Conservation (phyloP, 2,797 vertebrate genomes). For the Potorous gilbertii region DNA sequence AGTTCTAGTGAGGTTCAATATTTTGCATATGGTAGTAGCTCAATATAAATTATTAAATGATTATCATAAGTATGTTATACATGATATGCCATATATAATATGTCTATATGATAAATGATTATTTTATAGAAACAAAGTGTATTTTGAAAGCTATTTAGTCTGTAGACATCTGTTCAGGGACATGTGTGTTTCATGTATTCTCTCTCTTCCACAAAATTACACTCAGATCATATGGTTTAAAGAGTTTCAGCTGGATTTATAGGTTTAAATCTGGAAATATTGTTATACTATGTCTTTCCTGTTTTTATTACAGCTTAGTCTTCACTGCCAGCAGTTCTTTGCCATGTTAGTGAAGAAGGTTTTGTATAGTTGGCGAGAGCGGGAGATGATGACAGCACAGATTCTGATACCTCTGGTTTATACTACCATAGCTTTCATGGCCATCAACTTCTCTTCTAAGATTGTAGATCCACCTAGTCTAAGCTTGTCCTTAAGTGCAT, state of each 20-base stretch:
- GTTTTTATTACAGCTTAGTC: conserved; percentile 85
- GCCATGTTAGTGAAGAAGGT: conserved; percentile 98
- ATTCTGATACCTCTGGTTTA: conserved; percentile 96
- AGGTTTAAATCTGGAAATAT: not conserved
- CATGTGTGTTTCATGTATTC: not conserved
- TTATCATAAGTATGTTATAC: not conserved
- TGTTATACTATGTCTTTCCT: not conserved
- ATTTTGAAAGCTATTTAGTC: not conserved
- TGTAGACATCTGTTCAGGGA: not conserved
- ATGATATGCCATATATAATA: not conserved
- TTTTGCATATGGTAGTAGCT: not conserved
- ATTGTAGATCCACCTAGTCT: conserved; percentile 87
- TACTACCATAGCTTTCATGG: conserved; percentile 91
- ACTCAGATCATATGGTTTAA: not conserved
- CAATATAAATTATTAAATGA: not conserved
- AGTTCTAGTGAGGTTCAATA: not conserved
- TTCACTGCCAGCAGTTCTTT: conserved; percentile 97
- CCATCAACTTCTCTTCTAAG: conserved; percentile 91
- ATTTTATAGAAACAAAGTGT: not conserved
- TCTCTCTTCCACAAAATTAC: not conserved
- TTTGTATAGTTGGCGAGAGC: conserved; percentile 96
- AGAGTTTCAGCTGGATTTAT: not conserved
- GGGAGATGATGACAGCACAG: conserved; percentile 97
- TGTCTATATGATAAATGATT: not conserved
- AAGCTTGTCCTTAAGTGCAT: conserved; percentile 87